phyloP scores from a whole-genome alignment of 2,797 vertebrate species.

The Ptychadena robeensis region DNA sequence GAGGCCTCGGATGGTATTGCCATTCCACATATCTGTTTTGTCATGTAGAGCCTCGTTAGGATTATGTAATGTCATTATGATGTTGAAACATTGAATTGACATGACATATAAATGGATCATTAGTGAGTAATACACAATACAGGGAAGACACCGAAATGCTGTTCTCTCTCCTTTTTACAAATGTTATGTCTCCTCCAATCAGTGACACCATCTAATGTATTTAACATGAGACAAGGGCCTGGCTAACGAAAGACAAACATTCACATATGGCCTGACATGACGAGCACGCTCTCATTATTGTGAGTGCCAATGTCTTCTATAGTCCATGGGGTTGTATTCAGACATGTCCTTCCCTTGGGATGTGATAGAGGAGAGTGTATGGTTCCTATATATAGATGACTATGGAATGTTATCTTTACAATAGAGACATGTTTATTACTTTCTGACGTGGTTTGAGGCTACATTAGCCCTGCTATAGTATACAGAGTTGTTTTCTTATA shows the following conservation, averaged over 20 bases:
- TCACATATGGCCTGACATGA: slow-evolving; percentile 5
- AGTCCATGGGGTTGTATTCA: too few species aligned
- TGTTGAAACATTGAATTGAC: neutral
- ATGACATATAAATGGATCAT: neutral
- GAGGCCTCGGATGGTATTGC: neutral
- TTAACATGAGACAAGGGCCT: neutral
- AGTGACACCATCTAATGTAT: slow-evolving; percentile 17
- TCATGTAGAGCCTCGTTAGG: neutral
- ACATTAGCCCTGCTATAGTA: too few species aligned
- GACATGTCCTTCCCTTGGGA: too few species aligned
- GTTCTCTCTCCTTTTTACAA: neutral
- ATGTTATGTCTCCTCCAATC: neutral
- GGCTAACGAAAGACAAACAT: slow-evolving; percentile 15
- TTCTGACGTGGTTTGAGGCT: too few species aligned
- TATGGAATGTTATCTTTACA: too few species aligned
- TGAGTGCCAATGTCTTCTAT: slow-evolving; percentile 21
- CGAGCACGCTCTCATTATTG: slow-evolving; percentile 7
- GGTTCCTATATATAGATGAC: neutral
- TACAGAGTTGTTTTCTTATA: too few species aligned
- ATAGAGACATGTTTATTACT: too few species aligned
- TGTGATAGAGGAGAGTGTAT: neutral
- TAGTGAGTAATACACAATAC: neutral
- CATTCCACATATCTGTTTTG: neutral
- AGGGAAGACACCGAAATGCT: neutral
- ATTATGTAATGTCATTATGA: neutral